Percentiles rank a stretch among this genome's conserved stretches.
These are phyloP conservation scores for Myiopsitta monachus DNA, from an alignment of 2,113 vertebrate genomes.

Conservation along the genomic window DNA sequence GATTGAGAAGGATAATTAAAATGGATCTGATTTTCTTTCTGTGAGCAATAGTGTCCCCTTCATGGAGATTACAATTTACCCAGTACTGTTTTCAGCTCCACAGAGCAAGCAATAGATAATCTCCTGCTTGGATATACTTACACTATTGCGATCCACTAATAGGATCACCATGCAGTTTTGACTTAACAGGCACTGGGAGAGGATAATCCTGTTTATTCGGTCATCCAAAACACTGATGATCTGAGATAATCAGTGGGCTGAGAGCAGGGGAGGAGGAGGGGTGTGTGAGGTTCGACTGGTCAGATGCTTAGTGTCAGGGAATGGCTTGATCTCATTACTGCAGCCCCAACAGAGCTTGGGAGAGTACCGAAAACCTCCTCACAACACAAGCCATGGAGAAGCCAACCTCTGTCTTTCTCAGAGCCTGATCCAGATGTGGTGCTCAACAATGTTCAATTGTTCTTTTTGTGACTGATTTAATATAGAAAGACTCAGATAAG, in stretches of 20 bases:
- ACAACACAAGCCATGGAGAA: not conserved
- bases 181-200: constrained; percentile 36
- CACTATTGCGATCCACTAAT: not conserved
- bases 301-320: not conserved
- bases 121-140: constrained; percentile 39
- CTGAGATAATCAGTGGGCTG: constrained; percentile 37
- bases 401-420: not conserved
- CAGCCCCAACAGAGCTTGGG: not conserved
- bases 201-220: constrained; percentile 70
- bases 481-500: not conserved
- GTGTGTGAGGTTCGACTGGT: not conserved
- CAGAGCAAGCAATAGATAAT: constrained; percentile 48
- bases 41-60: constrained; percentile 39
- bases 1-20: constrained; percentile 27
- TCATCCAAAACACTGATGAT: constrained; percentile 43
- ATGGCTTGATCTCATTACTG: not conserved
- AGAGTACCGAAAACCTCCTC: not conserved
- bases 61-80: constrained; percentile 60
- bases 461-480: not conserved
- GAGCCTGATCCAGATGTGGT: not conserved
- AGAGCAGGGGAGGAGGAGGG: not conserved
- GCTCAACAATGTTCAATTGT: not conserved
- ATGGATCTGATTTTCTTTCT: constrained; percentile 22
- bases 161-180: constrained; percentile 47
- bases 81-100: constrained; percentile 40